Percentiles rank a stretch among this genome's conserved stretches.
Conservation (phyloP, 2,113 vertebrate genomes). For the Sclerurus mexicanus region DNA sequence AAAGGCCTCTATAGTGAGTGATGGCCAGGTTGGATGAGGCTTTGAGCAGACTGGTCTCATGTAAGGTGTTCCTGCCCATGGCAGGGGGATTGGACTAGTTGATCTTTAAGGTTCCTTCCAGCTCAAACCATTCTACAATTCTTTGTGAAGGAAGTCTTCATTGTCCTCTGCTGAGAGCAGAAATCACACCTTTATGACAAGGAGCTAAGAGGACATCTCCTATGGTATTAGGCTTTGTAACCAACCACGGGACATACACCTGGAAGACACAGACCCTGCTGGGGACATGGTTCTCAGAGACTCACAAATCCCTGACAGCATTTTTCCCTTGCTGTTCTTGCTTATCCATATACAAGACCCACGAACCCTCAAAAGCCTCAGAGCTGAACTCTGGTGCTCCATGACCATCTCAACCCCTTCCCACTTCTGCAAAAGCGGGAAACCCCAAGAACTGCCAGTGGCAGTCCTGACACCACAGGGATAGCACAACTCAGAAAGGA, state of each 20-base stretch:
- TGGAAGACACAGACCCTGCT: neutral
- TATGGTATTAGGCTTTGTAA: neutral
- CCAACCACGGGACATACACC: fast-evolving
- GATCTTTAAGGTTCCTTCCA: neutral
- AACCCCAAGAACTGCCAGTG: neutral
- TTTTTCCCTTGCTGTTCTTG: neutral
- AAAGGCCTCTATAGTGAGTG: neutral
- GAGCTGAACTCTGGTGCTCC: neutral
- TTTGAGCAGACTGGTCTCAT: neutral
- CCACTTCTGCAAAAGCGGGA: neutral
- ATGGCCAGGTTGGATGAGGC: neutral
- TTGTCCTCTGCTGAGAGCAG: neutral
- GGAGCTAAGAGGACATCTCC: neutral
- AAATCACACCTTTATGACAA: neutral
- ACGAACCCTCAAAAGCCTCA: neutral
- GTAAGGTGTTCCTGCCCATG: neutral
- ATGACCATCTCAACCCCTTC: neutral
- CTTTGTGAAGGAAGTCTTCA: neutral
- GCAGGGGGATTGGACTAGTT: neutral
- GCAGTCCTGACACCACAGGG: neutral
- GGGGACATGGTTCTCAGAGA: fast-evolving
- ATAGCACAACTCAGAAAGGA: neutral
- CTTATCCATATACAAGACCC: neutral
- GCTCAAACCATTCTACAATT: neutral
- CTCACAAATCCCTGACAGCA: neutral